Conservation (phyloP, 2,888 invertebrate species). For the Morpho helenor region DNA sequence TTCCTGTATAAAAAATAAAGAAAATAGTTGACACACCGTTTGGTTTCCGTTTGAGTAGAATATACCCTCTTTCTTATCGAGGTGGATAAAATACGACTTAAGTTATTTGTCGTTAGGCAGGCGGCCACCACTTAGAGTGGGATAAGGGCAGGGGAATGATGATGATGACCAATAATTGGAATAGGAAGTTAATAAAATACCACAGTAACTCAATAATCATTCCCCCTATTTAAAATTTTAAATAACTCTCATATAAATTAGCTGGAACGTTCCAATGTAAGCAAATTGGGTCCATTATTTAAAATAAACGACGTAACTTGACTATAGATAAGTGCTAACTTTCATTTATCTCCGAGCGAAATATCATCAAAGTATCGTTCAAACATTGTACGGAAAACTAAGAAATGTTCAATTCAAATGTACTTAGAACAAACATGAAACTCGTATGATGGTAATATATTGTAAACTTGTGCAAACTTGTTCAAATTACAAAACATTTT, state of each 20-base stretch:
- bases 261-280: neutral
- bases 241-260: neutral
- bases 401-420: conserved; percentile 9
- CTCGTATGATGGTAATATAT: conserved; percentile 3
- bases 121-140: no score
- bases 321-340: conserved; percentile 5
- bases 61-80: no score
- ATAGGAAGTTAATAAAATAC: no score
- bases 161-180: no score
- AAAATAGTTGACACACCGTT: no score
- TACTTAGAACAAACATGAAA: neutral
- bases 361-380: conserved; percentile 10
- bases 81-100: no score
- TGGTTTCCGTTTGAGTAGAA: no score
- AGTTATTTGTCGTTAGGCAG: no score
- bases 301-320: conserved; percentile 4
- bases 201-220: no score
- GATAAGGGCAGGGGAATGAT: no score
- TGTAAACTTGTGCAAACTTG: neutral
- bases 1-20: no score
- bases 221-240: neutral
- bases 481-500: no score
- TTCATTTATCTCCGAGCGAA: conserved; percentile 3
- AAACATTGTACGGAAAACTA: conserved; percentile 4
- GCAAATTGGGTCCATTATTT: conserved; percentile 6